These are phyloP conservation scores for Holcopasites calliopsidis DNA, from an alignment of 1,140 invertebrate species.

Conservation along the genomic window DNA sequence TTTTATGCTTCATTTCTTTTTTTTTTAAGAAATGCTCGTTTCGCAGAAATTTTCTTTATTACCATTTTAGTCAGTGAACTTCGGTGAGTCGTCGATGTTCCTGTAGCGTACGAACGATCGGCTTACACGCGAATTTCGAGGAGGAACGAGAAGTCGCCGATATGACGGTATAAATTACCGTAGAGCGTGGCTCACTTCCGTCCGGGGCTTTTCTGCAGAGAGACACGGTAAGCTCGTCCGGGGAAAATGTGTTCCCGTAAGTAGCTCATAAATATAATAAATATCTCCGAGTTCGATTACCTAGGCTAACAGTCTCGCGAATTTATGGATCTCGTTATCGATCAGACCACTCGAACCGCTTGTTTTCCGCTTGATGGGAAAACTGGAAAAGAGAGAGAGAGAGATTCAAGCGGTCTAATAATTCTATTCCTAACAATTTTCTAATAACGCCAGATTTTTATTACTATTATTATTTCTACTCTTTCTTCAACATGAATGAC, in stretches of 20 bases:
- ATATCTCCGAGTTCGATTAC: constrained; percentile 21
- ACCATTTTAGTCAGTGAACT: neutral
- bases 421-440: too few relatives aligned
- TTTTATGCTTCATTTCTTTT: too few relatives aligned
- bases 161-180: constrained; percentile 29
- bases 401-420: too few relatives aligned
- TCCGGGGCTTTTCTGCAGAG: constrained; percentile 1
- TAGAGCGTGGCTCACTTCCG: neutral
- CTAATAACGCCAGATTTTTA: too few relatives aligned
- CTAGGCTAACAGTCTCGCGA: neutral
- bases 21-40: neutral
- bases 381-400: neutral
- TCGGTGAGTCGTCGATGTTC: neutral
- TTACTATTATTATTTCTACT: too few relatives aligned
- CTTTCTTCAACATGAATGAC: too few relatives aligned
- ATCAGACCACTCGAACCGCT: neutral
- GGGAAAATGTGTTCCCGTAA: constrained; percentile 15
- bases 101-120: neutral
- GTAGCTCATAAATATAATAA: constrained; percentile 42
- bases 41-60: neutral
- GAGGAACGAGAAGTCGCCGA: neutral
- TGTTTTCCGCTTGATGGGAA: constrained; percentile 21
- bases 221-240: constrained; percentile 9
- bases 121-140: neutral
- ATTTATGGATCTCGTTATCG: constrained; percentile 16